These are phyloP conservation scores for Peucedramus taeniatus DNA, from an alignment of 2,113 vertebrate genomes.

Conservation along the genomic window DNA sequence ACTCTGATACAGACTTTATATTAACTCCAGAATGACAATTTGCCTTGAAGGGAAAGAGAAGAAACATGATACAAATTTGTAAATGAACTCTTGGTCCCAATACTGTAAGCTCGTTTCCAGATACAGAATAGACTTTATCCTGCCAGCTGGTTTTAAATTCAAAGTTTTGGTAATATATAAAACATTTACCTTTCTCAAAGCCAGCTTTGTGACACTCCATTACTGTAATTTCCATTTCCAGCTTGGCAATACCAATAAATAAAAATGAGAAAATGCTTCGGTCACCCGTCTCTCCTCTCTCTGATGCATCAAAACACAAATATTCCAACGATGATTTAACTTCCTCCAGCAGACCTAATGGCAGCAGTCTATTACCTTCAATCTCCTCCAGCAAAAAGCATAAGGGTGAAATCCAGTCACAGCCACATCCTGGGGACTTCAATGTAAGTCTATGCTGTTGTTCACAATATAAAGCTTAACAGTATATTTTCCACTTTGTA, in stretches of 20 bases:
- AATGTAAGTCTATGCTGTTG: slow-evolving; percentile 62
- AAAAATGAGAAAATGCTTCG: slow-evolving; percentile 84
- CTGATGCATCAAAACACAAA: slow-evolving; percentile 78
- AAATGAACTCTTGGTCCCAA: slow-evolving; percentile 41
- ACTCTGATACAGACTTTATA: slow-evolving; percentile 15
- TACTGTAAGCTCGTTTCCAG: slow-evolving; percentile 46
- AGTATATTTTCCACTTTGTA: background rate
- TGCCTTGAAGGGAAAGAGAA: slow-evolving; percentile 26
- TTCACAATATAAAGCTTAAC: background rate
- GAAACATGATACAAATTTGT: slow-evolving; percentile 47
- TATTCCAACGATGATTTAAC: slow-evolving; percentile 76
- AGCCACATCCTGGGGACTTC: slow-evolving; percentile 64
- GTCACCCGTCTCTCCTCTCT: slow-evolving; percentile 85
- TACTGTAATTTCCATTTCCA: slow-evolving; percentile 74
- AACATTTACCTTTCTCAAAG: slow-evolving; percentile 57
- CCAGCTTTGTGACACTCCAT: slow-evolving; percentile 61
- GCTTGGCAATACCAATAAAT: slow-evolving; percentile 79
- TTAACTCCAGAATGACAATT: slow-evolving; percentile 48
- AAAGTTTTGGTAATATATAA: slow-evolving; percentile 59
- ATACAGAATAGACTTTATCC: slow-evolving; percentile 31
- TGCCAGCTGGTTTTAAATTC: slow-evolving; percentile 57
- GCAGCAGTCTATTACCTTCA: slow-evolving; percentile 65
- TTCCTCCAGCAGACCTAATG: slow-evolving; percentile 67
- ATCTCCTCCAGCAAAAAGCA: slow-evolving; percentile 73
- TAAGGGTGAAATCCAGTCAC: slow-evolving; percentile 70